phyloP scores from a whole-genome alignment of 92 coral and sea anemone genomes.

The Siderastrea siderea region DNA sequence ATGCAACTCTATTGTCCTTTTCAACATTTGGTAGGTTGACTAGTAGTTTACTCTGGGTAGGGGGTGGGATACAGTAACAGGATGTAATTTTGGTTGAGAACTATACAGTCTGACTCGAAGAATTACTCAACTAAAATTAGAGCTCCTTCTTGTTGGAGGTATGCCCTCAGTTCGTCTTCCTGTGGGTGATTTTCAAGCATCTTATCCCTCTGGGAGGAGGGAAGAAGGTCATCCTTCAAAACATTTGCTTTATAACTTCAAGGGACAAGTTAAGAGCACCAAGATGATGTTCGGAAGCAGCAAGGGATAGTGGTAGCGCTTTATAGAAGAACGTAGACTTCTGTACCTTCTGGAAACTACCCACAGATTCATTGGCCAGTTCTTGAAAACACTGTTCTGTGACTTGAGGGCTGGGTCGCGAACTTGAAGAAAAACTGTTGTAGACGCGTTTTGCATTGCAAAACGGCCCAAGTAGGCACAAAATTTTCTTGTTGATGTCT shows the following conservation, averaged over 20 bases:
- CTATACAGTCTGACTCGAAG: constrained; percentile 8
- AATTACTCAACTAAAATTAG: constrained; percentile 26
- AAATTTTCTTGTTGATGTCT: constrained; percentile 42
- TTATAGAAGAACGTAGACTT: constrained; percentile 59
- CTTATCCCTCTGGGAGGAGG: constrained; percentile 45
- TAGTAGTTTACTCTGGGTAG: constrained; percentile 14
- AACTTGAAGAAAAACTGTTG: constrained; percentile 60
- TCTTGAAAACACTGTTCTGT: constrained; percentile 29
- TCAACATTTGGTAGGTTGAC: constrained; percentile 8
- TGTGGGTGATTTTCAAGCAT: constrained; percentile 59
- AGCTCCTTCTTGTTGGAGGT: constrained; percentile 20
- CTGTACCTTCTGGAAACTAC: constrained; percentile 43
- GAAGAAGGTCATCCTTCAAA: constrained; percentile 53
- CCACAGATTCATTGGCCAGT: constrained; percentile 40
- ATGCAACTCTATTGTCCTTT: not conserved
- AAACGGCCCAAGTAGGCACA: constrained; percentile 58
- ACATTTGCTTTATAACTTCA: constrained; percentile 24
- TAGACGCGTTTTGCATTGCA: constrained; percentile 57
- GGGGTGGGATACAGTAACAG: constrained; percentile 15
- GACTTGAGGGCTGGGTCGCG: constrained; percentile 51
- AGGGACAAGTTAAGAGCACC: constrained; percentile 47
- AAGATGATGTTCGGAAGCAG: constrained; percentile 36
- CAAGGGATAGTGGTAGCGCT: constrained; percentile 46
- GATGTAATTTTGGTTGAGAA: not conserved
- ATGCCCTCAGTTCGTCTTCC: constrained; percentile 38